Conservation (phyloP, 2,888 invertebrate genomes). For the Drosophila infuscata region DNA sequence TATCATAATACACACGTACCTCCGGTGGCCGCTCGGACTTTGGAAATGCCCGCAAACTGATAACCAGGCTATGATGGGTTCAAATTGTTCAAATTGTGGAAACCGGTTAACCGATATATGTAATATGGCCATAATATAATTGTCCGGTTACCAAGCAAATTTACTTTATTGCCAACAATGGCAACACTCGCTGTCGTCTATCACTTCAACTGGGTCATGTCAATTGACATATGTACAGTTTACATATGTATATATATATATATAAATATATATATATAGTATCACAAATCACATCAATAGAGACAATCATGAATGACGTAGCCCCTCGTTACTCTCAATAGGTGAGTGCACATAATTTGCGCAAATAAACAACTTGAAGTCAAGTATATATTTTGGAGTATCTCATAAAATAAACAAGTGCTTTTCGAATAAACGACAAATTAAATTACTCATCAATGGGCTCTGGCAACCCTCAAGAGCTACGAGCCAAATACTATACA, state of each 20-base stretch:
- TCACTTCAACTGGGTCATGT: slow-evolving; percentile 3
- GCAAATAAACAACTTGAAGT: slow-evolving; percentile 76
- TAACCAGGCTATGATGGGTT: slow-evolving; percentile 26
- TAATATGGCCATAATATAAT: slow-evolving; percentile 21
- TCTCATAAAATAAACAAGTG: slow-evolving; percentile 80
- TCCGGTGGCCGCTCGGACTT: slow-evolving; percentile 29
- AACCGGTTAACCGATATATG: neutral
- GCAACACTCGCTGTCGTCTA: neutral
- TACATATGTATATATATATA: neutral
- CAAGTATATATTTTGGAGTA: slow-evolving; percentile 79
- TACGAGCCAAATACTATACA: slow-evolving; percentile 2
- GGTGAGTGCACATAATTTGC: slow-evolving; percentile 49
- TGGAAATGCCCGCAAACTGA: slow-evolving; percentile 33
- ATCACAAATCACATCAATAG: slow-evolving; percentile 21
- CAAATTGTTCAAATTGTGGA: slow-evolving; percentile 15
- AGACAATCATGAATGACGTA: slow-evolving; percentile 17
- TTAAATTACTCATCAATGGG: slow-evolving; percentile 78
- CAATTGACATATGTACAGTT: neutral
- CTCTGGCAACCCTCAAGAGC: slow-evolving; percentile 33
- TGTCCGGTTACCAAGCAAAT: slow-evolving; percentile 22
- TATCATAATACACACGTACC: slow-evolving; percentile 20
- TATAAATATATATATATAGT: no score
- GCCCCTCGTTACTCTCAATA: slow-evolving; percentile 3
- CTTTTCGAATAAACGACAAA: slow-evolving; percentile 80
- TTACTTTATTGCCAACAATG: slow-evolving; percentile 38